phyloP scores from a whole-genome alignment of 2,888 invertebrate genomes.

The Antheraea assamensis region DNA sequence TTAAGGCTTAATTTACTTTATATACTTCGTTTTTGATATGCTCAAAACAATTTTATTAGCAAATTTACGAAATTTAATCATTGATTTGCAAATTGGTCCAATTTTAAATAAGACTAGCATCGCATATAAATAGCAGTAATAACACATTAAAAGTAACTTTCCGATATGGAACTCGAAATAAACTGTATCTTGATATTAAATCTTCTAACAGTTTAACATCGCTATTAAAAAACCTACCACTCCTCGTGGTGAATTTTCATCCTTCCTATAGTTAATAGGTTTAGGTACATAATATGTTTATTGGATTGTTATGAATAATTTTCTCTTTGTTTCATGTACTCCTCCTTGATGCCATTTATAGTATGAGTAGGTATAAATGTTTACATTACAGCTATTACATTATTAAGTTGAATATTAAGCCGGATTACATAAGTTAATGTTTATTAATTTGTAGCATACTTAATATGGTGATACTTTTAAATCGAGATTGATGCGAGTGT shows the following conservation, averaged over 20 bases:
- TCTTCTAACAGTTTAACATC: neutral
- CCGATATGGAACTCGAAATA: neutral
- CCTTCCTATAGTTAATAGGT: slow-evolving; percentile 13
- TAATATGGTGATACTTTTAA: slow-evolving; percentile 40
- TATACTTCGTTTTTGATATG: no score
- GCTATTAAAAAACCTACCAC: neutral
- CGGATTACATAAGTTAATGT: slow-evolving; percentile 19
- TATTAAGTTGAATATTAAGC: slow-evolving; percentile 17
- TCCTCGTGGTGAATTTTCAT: slow-evolving; percentile 1
- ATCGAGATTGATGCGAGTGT: slow-evolving; percentile 31
- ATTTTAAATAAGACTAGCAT: no score
- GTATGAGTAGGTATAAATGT: slow-evolving; percentile 71
- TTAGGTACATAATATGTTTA: slow-evolving; percentile 19
- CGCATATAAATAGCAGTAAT: neutral
- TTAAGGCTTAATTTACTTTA: neutral
- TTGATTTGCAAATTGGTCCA: no score
- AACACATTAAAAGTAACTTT: neutral
- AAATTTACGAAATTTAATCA: neutral
- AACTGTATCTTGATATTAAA: neutral
- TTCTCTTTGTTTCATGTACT: slow-evolving; percentile 79
- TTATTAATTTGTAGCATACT: slow-evolving; percentile 32
- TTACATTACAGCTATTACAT: slow-evolving; percentile 25
- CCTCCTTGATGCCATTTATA: slow-evolving; percentile 69
- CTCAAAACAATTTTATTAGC: no score
- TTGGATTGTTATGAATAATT: slow-evolving; percentile 34